phyloP scores from a whole-genome alignment of 30 jellyfish, hydroid and myxozoan genomes.

The Cassiopea andromeda region DNA sequence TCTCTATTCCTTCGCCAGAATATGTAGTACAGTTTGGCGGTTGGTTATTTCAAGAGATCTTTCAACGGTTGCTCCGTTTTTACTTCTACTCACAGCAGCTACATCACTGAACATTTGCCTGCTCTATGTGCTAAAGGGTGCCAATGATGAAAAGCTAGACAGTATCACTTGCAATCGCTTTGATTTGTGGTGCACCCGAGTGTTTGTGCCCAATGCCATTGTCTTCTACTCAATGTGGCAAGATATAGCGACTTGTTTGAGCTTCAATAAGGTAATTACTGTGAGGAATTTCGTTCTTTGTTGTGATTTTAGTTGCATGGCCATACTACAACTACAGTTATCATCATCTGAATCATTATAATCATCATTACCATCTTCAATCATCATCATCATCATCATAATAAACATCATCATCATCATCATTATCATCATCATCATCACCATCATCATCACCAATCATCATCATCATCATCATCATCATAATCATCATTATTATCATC shows the following conservation, averaged over 20 bases:
- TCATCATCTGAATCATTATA: no score
- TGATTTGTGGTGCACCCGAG: constrained; percentile 50
- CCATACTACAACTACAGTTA: no score
- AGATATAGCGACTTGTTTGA: constrained; percentile 35
- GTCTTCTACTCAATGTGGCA: constrained; percentile 58
- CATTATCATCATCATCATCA: no score
- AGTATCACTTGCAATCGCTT: neutral
- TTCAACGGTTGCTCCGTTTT: constrained; percentile 32
- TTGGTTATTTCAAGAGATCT: constrained; percentile 31
- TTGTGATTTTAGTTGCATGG: no score
- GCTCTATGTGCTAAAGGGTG: constrained; percentile 27
- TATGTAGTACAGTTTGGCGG: constrained; percentile 37
- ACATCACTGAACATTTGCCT: constrained; percentile 33
- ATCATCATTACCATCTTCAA: no score
- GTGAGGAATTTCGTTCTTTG: neutral
- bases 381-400: no score
- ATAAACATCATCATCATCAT: no score
- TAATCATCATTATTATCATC: no score
- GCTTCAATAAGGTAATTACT: constrained; percentile 29
- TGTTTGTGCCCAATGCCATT: constrained; percentile 40
- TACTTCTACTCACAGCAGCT: constrained; percentile 10
- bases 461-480: no score
- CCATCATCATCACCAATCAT: no score
- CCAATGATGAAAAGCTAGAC: neutral
- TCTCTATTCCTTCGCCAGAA: constrained; percentile 36